Base-by-base conservation (phyloP, 2,797 vertebrate species). In the Fistularia commersonii region DNA sequence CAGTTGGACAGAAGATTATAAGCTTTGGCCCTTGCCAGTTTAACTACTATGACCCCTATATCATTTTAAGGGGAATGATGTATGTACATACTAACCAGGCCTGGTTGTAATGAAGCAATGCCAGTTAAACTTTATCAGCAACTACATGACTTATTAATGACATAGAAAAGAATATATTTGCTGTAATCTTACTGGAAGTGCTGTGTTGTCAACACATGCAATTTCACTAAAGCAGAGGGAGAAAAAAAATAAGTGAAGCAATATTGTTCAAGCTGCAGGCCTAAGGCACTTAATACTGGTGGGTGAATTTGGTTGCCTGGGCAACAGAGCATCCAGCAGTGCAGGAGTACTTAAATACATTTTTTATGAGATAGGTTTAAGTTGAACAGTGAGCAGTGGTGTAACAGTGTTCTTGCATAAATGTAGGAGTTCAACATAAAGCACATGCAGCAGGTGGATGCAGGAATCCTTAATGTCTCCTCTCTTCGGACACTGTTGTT, bases 271-370 rank as follows among this genome's bases (percentile, higher is more conserved):
- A 80, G 59, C 72, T 60, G 47, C 56, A 61, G 56, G 81, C 81
- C 79, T 71, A 54, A 55, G 81, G 83, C 84, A 67, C 78, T 61
- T 85, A 77, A 83, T 84, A 84, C 76, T 86, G 60, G 73, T 85
- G 69, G 80, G 68, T 77, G 83, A 87, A 86, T 87, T 72, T 84
- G 72, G 91, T 92, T 92, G 85, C 87, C 88, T 83, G 72, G 89
- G 89, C 75, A 91, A 91, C 91, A 77, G 83, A 85, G 84, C 76
- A 84, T 80, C 76, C 74, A 76, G 75, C 61, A 82, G 80, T 82
- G 74, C 83, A 81, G 69, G 77, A 87, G 82, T 79, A 76, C 79
- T 84, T 69, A 75, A 86, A 88, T 87, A 82, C 68, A 83, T 87
- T 84, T 90, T 90, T 89, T 82, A 89, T 89, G 81, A 89, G 82